These are phyloP conservation scores for Rhabdornis inornatus DNA, from an alignment of 2,113 vertebrate genomes.

Conservation along the genomic window DNA sequence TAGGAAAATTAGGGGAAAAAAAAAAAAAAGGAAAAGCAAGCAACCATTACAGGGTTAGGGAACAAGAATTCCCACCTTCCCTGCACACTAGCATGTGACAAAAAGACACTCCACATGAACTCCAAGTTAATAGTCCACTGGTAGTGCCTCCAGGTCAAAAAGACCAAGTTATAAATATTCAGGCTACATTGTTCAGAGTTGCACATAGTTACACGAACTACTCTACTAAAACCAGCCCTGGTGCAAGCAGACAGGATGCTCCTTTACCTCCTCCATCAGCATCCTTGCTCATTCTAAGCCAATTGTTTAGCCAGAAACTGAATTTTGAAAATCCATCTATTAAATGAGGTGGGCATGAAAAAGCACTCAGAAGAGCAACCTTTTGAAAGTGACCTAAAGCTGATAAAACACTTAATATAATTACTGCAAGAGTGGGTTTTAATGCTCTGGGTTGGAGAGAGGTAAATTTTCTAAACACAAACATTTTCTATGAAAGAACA, in stretches of 20 bases:
- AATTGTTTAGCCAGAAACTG: not conserved
- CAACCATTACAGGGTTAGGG: not conserved
- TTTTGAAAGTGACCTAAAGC: not conserved
- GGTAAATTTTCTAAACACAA: not conserved
- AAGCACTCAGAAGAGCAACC: not conserved
- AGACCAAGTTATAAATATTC: not conserved
- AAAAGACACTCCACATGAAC: not conserved
- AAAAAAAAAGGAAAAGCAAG: not conserved
- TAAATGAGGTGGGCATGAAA: not conserved
- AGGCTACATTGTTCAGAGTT: not conserved
- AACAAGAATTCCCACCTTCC: not conserved
- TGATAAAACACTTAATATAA: not conserved
- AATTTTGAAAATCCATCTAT: not conserved
- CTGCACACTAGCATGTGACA: not conserved
- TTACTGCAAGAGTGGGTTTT: not conserved
- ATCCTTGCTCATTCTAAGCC: not conserved
- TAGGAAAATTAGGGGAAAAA: not conserved
- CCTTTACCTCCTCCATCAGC: not conserved
- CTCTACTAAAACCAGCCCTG: not conserved
- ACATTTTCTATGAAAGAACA: not conserved
- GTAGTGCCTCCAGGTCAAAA: not conserved
- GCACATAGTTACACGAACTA: not conserved
- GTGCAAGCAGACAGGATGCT: not conserved
- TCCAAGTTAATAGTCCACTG: not conserved
- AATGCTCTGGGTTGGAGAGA: not conserved